A percentile compares a stretch with the other conserved stretches of the same genome.
phyloP scores from a whole-genome alignment of 2,797 vertebrate genomes.

The Hydrolagus colliei region DNA sequence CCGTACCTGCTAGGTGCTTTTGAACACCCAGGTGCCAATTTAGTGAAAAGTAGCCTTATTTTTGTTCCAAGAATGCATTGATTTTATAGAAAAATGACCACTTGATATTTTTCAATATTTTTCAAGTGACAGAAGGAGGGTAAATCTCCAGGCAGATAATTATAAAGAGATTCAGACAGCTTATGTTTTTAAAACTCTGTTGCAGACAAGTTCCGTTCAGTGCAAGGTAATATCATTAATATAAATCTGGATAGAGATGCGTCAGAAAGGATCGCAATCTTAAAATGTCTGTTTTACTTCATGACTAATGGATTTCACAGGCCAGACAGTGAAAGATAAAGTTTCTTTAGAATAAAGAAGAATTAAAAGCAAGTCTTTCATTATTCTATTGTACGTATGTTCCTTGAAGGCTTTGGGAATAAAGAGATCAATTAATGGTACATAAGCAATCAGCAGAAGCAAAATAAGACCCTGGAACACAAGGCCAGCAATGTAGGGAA shows the following conservation, averaged over 20 bases:
- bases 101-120: neutral
- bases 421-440: conserved; percentile 93
- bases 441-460: conserved; percentile 83
- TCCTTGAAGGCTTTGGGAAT: conserved; percentile 82
- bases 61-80: neutral
- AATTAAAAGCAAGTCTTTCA: conserved; percentile 10
- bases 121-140: neutral
- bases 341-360: conserved; percentile 5
- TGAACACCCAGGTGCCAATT: neutral
- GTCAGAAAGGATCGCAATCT: neutral
- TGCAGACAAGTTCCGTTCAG: neutral
- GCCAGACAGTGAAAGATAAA: no score
- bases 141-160: neutral
- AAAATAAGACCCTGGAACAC: conserved; percentile 77
- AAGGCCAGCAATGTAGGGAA: conserved; percentile 67
- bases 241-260: neutral
- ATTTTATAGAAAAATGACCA: neutral
- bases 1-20: neutral
- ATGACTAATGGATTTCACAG: conserved; percentile 9
- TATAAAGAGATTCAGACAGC: neutral
- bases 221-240: neutral
- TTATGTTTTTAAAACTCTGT: neutral
- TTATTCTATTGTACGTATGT: conserved; percentile 46
- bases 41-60: neutral
- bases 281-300: conserved; percentile 12